Conservation (phyloP, 2,888 invertebrate genomes). For the Tinea pellionella region DNA sequence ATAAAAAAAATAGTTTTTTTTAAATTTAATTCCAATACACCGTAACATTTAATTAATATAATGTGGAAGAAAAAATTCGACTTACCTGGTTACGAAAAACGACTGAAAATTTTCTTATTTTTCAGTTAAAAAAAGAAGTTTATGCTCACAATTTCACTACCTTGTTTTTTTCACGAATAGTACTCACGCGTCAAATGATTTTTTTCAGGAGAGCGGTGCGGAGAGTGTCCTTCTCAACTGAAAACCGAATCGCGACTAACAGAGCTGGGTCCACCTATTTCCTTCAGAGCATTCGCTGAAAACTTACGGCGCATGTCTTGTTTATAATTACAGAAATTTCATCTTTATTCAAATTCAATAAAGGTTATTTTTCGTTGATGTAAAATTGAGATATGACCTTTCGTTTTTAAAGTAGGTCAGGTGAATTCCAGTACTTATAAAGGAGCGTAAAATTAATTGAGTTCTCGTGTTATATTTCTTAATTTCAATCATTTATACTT, state of each 20-base stretch:
- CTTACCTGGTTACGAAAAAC: no score
- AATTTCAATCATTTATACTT: background rate
- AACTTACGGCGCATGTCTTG: background rate
- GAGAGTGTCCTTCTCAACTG: no score
- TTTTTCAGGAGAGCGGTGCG: no score
- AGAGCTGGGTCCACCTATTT: background rate
- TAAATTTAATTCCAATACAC: no score
- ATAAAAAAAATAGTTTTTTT: no score
- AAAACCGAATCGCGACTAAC: background rate
- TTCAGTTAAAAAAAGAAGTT: background rate
- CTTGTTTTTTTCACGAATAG: background rate
- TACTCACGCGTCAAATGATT: background rate
- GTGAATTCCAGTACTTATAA: background rate
- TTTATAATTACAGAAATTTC: background rate
- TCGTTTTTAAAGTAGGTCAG: background rate
- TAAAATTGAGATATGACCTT: background rate
- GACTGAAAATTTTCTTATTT: no score
- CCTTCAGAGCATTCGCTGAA: background rate
- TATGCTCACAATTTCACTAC: background rate
- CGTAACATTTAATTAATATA: no score
- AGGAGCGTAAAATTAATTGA: slow-evolving; percentile 6
- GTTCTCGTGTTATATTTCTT: background rate
- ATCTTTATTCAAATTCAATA: background rate
- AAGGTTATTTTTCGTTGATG: background rate
- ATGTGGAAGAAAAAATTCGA: no score